Percentiles rank a stretch among this genome's conserved stretches.
phyloP scores from a whole-genome alignment of 2,113 vertebrate genomes.

The Channa maculata region DNA sequence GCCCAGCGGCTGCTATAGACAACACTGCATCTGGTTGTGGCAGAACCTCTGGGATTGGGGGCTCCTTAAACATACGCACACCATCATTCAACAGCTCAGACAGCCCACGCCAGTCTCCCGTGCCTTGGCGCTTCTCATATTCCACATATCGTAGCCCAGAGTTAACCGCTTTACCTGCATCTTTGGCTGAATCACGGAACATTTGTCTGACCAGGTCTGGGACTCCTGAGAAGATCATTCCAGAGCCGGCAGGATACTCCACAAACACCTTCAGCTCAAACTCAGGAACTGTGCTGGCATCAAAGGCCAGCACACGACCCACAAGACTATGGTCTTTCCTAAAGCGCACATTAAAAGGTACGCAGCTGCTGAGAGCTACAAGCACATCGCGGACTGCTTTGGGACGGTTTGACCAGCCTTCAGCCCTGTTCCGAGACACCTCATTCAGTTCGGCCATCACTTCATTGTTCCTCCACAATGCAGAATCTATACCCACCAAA shows the following conservation, averaged over 20 bases:
- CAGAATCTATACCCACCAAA: constrained; percentile 75
- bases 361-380: constrained; percentile 83
- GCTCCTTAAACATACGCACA: constrained; percentile 88
- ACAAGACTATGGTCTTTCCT: constrained; percentile 90
- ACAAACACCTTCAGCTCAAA: constrained; percentile 90
- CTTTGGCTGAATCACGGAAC: constrained; percentile 90
- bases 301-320: constrained; percentile 89
- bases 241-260: constrained; percentile 89
- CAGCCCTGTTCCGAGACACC: constrained; percentile 85
- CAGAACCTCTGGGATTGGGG: constrained; percentile 83
- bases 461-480: constrained; percentile 78
- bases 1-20: constrained; percentile 77
- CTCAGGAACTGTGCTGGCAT: constrained; percentile 83
- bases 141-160: constrained; percentile 91
- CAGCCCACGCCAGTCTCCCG: constrained; percentile 90
- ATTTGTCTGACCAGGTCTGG: constrained; percentile 89
- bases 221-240: constrained; percentile 87
- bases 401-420: constrained; percentile 90
- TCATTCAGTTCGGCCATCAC: constrained; percentile 85
- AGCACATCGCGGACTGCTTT: constrained; percentile 88
- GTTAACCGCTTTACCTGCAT: constrained; percentile 87
- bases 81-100: constrained; percentile 88
- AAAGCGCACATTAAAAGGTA: constrained; percentile 91
- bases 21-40: constrained; percentile 85
- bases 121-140: constrained; percentile 88